Evolutionary conservation across 2,888 invertebrate species (phyloP), one percentile per base, ranked within the genome.

Genomic region (Sminthurinus aureus): DNA sequence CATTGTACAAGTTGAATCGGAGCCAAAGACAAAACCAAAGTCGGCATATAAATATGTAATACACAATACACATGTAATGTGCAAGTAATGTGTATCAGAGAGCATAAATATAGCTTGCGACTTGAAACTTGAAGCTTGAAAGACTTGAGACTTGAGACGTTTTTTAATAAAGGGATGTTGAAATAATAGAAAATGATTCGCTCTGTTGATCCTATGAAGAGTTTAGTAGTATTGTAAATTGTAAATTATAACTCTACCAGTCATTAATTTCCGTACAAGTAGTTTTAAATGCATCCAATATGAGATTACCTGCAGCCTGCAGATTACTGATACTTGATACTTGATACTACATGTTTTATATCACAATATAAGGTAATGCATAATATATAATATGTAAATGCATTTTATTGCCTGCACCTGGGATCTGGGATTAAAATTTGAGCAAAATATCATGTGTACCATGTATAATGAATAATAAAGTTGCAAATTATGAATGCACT

Each of bases 181-280:
- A 75, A 20, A 75, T 38, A 75, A 75, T 74, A 38, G 74, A 74
- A 74, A 38, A 74, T 75, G 51, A 18, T 20, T 15, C 20, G 75
- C 75, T 75, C 75, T 75, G 75, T 75, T 75, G 75, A 75, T 51
- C 50, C 12, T 50, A 50, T 20, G 75, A 50, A 50, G 75, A 20
- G 50, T 75, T 75, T 75, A 38, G 38, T 38, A 38, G 38, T 6
- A 38, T 38, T 38, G 6, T 38, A 38, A 38, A 38, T 38, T 38
- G 38, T 71, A 71, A 26, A 24, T 12, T 71, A 64, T 64, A 64
- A 20, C 22, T 67, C n/a, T 75, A 20, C 15, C 64, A 66, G 24
- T 78, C 66, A 66, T 78, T 64, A 78, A 64, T 22, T 78, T 77
- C 12, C 58, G 15, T 26, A 58, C 11, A 58, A 15, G 13, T 38